Conservation (phyloP, 2,888 invertebrate species). For the Noctuana brunneofusca region DNA sequence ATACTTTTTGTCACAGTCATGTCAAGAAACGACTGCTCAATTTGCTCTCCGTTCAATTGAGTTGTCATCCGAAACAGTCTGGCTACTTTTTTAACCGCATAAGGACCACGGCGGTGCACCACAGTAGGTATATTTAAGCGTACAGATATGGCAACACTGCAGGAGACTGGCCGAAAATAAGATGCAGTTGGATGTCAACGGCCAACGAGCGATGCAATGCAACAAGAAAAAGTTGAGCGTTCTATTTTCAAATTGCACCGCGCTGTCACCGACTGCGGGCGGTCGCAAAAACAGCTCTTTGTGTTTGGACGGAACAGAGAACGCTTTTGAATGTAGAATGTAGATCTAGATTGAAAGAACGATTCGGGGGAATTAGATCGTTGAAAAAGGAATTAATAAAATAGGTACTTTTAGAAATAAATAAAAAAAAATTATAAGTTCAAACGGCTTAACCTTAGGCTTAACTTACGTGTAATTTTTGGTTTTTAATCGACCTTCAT, state of each 20-base stretch:
- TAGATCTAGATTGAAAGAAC: conserved; percentile 17
- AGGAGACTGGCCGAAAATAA: conserved; percentile 74
- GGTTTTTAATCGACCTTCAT: too few relatives aligned
- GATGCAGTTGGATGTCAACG: conserved; percentile 72
- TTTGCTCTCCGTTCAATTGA: conserved; percentile 4
- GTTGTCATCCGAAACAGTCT: conserved; percentile 12
- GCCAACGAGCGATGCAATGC: conserved; percentile 75
- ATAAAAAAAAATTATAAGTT: too few relatives aligned
- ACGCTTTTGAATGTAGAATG: conserved; percentile 18
- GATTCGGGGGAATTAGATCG: background rate
- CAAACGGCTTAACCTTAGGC: too few relatives aligned
- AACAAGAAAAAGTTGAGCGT: conserved; percentile 63
- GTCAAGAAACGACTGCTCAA: conserved; percentile 1
- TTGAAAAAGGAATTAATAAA: background rate
- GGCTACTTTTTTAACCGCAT: conserved; percentile 30
- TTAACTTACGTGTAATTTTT: too few relatives aligned
- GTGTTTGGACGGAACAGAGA: conserved; percentile 14
- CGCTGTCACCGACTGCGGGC: conserved; percentile 32
- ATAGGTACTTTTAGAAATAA: too few relatives aligned
- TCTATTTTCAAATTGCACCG: conserved; percentile 65
- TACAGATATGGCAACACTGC: conserved; percentile 67
- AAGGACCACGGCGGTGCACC: conserved; percentile 33
- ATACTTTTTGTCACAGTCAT: background rate
- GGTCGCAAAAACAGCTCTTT: conserved; percentile 36
- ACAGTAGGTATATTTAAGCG: conserved; percentile 41